Evolutionary conservation across 2,888 invertebrate species (phyloP).

Genomic region (Leptopilina drosophilae): DNA sequence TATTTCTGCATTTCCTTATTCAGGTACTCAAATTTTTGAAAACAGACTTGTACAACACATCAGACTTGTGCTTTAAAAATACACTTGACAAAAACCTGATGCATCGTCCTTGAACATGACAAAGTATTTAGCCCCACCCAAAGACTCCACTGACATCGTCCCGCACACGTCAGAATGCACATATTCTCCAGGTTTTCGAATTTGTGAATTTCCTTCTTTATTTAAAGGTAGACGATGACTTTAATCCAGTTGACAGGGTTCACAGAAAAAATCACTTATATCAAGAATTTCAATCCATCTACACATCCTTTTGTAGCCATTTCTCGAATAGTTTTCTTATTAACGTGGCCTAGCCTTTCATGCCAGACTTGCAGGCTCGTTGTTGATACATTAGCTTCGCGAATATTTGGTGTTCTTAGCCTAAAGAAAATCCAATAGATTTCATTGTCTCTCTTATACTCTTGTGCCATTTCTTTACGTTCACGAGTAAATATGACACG

Average conservation of each 20-base stretch:
- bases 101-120: conserved; percentile 55
- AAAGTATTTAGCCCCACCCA: conserved; percentile 54
- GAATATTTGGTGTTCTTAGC: background rate
- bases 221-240: conserved; percentile 46
- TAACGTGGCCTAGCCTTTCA: conserved; percentile 56
- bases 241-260: conserved; percentile 46
- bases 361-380: conserved; percentile 52
- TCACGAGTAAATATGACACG: conserved; percentile 10
- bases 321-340: conserved; percentile 43
- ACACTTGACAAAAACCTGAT: conserved; percentile 49
- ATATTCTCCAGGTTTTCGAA: conserved; percentile 38
- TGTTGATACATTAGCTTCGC: conserved; percentile 47
- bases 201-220: background rate
- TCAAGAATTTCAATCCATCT: conserved; percentile 49
- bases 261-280: conserved; percentile 46
- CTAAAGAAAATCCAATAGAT: conserved; percentile 33
- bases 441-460: conserved; percentile 29
- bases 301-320: conserved; percentile 48
- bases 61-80: conserved; percentile 54
- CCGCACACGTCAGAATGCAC: conserved; percentile 58
- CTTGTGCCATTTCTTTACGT: background rate
- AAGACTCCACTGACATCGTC: conserved; percentile 55
- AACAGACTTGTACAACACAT: conserved; percentile 43
- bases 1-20: conserved; percentile 35
- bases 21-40: conserved; percentile 41